Percentiles rank a stretch among this genome's conserved stretches.
Evolutionary conservation across 2,888 invertebrate genomes (phyloP).

Genomic region (Synanthedon myopaeformis): DNA sequence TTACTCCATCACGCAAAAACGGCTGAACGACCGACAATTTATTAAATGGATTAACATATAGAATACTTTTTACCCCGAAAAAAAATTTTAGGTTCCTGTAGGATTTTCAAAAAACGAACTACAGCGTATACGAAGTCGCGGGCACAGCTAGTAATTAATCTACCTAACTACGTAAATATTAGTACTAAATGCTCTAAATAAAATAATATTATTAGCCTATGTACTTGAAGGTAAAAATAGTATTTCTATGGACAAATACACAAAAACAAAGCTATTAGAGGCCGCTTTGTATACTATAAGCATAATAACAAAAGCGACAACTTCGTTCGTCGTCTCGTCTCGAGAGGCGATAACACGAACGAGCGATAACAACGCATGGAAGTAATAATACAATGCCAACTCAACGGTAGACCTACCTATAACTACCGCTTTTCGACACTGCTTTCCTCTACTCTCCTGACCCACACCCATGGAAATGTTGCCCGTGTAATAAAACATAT

Average conservation of each 20-base stretch:
- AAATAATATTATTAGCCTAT: too few relatives aligned
- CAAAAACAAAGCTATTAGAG: background rate
- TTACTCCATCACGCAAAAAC: too few relatives aligned
- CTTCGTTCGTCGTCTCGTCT: slow-evolving; percentile 34
- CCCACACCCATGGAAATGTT: slow-evolving; percentile 59
- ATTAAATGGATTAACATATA: too few relatives aligned
- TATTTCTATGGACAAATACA: background rate
- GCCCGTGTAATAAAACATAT: slow-evolving; percentile 17
- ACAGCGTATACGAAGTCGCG: too few relatives aligned
- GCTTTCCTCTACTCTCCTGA: slow-evolving; percentile 37
- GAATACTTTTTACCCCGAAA: too few relatives aligned
- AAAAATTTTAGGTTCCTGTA: too few relatives aligned
- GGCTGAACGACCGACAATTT: too few relatives aligned
- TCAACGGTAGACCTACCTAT: slow-evolving; percentile 65
- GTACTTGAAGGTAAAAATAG: background rate
- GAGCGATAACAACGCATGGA: slow-evolving; percentile 47
- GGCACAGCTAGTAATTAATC: too few relatives aligned
- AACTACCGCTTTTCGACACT: slow-evolving; percentile 56
- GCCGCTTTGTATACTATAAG: background rate
- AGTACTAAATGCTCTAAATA: too few relatives aligned
- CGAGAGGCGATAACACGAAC: slow-evolving; percentile 42
- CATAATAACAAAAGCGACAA: background rate
- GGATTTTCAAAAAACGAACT: too few relatives aligned
- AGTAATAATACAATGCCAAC: slow-evolving; percentile 61
- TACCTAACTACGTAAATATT: too few relatives aligned